These are phyloP conservation scores for Gobio gobio DNA, from an alignment of 2,113 vertebrate genomes.

Conservation along the genomic window DNA sequence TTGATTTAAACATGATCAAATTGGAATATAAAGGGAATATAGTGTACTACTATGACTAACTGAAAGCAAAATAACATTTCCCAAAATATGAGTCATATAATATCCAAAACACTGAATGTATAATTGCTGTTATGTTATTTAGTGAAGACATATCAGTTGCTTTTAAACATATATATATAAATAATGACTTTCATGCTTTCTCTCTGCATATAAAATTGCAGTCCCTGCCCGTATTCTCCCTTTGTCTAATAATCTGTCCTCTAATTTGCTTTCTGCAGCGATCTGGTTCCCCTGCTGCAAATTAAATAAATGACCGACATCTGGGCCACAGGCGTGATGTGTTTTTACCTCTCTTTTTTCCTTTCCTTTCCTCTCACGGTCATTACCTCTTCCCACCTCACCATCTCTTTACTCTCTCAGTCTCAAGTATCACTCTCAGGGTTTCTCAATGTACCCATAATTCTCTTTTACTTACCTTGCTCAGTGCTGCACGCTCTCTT, in stretches of 20 bases:
- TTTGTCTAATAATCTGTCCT: conserved; percentile 12
- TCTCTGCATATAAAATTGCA: not conserved
- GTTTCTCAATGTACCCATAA: conserved; percentile 49
- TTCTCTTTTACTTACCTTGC: conserved; percentile 48
- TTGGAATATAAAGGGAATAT: not conserved
- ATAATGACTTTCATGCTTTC: not conserved
- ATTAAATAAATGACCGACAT: conserved; percentile 53
- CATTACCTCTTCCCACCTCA: conserved; percentile 28
- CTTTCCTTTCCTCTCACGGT: not conserved
- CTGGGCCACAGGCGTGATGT: conserved; percentile 50
- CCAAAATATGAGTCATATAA: not conserved
- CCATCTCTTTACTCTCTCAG: conserved; percentile 18
- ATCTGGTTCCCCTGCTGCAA: conserved; percentile 48
- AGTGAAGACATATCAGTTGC: not conserved
- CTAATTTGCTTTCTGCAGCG: conserved; percentile 34
- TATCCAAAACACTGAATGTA: not conserved
- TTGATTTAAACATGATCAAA: not conserved
- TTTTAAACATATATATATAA: too few species aligned
- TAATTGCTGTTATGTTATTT: not conserved
- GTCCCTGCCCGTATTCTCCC: not conserved
- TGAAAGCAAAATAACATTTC: not conserved
- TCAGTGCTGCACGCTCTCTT: conserved; percentile 8
- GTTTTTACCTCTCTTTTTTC: conserved; percentile 36
- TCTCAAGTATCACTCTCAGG: conserved; percentile 42
- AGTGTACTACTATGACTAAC: not conserved